Base-by-base conservation (phyloP, 2,113 vertebrate genomes). In the Corvus moneduloides region DNA sequence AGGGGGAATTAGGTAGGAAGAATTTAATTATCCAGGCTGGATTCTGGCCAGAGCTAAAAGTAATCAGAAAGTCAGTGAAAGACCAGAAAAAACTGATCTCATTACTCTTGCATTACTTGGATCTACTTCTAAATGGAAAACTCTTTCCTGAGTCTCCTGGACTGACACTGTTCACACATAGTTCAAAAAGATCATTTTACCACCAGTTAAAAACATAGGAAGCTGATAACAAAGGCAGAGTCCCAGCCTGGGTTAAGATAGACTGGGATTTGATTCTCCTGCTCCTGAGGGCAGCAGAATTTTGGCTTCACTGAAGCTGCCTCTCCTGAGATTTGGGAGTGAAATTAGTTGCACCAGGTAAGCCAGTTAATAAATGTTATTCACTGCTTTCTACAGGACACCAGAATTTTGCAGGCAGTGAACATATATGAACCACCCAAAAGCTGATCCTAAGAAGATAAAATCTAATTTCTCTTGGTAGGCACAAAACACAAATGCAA, bases 11-110 rank as follows among this genome's bases (percentile, higher is more conserved):
- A 91, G 66, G 73, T 28, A 78, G 67, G 58, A 90, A 92, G 87
- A 89, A 96, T 66, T 82, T 72, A 94, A 96, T 95, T 90, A 95
- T 62, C 83, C 74, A 28, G 24, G 44, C 35, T 91, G 88, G 76
- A 89, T 79, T 84, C 62, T 73, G 90, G 76, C 85, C 93, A 96
- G 76, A 64, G 62, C 69, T 81, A 77, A 58, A 94, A 96, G 86
- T 74, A 77, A 66, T 77, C 91, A 85, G 32, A 76, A 96, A 96
- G 88, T 93, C 77, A 74, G 55, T 37, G 73, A 89, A 95, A 90
- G 74, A 80, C 22, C 63, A 93, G 74, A 91, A 84, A 35, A 84
- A 95, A 80, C 4, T 92, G 64, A 88, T 90, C 49, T 91, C 59
- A 52, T 96, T 89, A 91, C 66, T 93, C 61, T 73, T 56, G 30